phyloP scores from a whole-genome alignment of 2,888 invertebrate genomes.

The Parnassius smintheus region DNA sequence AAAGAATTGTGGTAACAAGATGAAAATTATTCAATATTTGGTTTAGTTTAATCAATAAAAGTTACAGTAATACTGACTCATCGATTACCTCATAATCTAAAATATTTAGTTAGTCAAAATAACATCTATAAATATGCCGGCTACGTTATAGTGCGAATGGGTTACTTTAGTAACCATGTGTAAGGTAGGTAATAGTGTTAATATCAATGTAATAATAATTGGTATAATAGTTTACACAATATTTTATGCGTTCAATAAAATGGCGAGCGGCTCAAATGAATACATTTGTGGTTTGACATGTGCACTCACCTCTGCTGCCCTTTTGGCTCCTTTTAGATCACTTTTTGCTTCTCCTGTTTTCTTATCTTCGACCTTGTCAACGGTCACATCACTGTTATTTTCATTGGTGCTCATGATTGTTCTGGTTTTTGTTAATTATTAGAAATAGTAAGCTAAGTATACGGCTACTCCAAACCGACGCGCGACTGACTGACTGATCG shows the following conservation, averaged over 20 bases:
- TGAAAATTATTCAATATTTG: constrained; percentile 29
- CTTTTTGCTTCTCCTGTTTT: constrained; percentile 86
- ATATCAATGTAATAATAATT: neutral
- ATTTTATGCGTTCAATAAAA: constrained; percentile 70
- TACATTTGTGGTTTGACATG: constrained; percentile 69
- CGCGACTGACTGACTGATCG: constrained; percentile 87
- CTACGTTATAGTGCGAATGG: constrained; percentile 36
- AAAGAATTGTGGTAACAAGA: constrained; percentile 28
- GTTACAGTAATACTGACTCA: constrained; percentile 55
- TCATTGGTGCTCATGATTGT: constrained; percentile 83
- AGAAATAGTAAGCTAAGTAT: constrained; percentile 64
- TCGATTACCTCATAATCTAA: constrained; percentile 65
- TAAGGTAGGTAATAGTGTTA: constrained; percentile 32
- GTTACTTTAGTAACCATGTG: constrained; percentile 53
- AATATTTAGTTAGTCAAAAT: constrained; percentile 52
- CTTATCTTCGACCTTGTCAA: constrained; percentile 92
- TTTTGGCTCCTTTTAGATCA: constrained; percentile 92
- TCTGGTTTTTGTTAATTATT: constrained; percentile 73
- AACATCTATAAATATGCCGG: constrained; percentile 76
- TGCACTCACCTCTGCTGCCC: constrained; percentile 92
- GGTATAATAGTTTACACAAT: constrained; percentile 31
- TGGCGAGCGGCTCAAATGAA: constrained; percentile 77
- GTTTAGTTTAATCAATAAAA: constrained; percentile 32
- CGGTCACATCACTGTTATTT: constrained; percentile 91
- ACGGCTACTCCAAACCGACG: constrained; percentile 82